A percentile compares a stretch with the other conserved stretches of the same genome.
Evolutionary conservation across 2,113 vertebrate species (phyloP).

Genomic region (Entosphenus tridentatus): DNA sequence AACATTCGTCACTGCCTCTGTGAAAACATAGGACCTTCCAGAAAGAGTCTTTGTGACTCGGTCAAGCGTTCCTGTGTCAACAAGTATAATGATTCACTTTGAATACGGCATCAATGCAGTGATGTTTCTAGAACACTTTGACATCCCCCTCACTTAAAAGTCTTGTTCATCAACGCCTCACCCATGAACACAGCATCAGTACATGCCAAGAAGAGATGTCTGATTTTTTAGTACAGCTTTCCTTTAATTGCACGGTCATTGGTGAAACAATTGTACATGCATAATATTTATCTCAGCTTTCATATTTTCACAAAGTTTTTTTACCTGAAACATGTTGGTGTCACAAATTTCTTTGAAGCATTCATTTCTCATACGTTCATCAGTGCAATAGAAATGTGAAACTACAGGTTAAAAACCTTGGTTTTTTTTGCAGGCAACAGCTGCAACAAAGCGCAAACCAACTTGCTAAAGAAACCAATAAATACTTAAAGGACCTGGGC

Average conservation of each 20-base stretch:
- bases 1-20: too few relatives aligned
- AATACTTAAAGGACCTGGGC: conserved; percentile 64
- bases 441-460: conserved; percentile 68
- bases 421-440: conserved; percentile 40
- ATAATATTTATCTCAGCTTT: neutral
- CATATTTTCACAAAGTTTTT: conserved; percentile 4
- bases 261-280: neutral
- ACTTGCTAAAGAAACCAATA: conserved; percentile 84
- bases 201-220: too few relatives aligned
- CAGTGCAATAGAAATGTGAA: neutral
- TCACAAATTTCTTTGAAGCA: too few relatives aligned
- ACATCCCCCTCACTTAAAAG: too few relatives aligned
- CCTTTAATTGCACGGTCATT: neutral
- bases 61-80: too few relatives aligned
- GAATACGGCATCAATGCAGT: too few relatives aligned
- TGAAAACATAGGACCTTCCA: too few relatives aligned
- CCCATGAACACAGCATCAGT: too few relatives aligned
- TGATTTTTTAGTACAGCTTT: neutral
- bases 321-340: conserved; percentile 6
- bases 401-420: conserved; percentile 8
- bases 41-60: too few relatives aligned
- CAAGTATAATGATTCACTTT: too few relatives aligned
- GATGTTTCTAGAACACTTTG: too few relatives aligned
- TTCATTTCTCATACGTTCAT: neutral
- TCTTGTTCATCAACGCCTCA: too few relatives aligned